Base-by-base conservation (phyloP, 2,113 vertebrate genomes). In the Calcarius ornatus region DNA sequence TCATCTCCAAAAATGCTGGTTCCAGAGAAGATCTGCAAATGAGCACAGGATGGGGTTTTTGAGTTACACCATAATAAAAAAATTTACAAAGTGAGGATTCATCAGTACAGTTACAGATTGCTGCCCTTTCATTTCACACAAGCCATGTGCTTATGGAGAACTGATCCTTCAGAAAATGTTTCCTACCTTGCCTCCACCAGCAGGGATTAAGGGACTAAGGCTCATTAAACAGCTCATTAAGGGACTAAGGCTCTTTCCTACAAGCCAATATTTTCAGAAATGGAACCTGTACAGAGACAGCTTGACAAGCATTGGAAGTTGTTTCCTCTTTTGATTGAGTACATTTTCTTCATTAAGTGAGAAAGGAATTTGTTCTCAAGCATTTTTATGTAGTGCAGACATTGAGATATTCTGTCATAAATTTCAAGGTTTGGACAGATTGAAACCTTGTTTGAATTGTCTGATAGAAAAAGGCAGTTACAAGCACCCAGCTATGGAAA, bases 221-320 rank as follows among this genome's bases (percentile, higher is more conserved):
- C 12, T 86, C 27, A 54, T 54, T 54, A 95, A 91, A 86, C 86
- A 95, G 69, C 86, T 95, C 54, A 8, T 94, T 91, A 89, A 81
- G 22, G 35, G 65, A 72, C 57, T 48, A 70, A 68, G 70, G 33
- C 11, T 86, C 27, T 53, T 94, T 91, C 69, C 21, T 68, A 77
- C 60, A 80, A 94, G 63, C 69, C 65, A 77, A 10, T 60, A 35
- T 94, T 94, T 95, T 92, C 84, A 88, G 85, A 85, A 80, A 70
- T 70, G 63, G 30, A 81, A 81, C 70, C 78, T 54, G 54, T 76
- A 35, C 71, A 77, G 38, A 88, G 73, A 90, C 75, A 95, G 38
- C 35, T 91, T 91, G 90, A 82, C 94, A 96, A 92, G 81, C 40
- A 65, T 45, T 91, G 61, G 73, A 95, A 82, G 27, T 65, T 82